Conservation (phyloP, 2,888 invertebrate species). For the Elegia similella region DNA sequence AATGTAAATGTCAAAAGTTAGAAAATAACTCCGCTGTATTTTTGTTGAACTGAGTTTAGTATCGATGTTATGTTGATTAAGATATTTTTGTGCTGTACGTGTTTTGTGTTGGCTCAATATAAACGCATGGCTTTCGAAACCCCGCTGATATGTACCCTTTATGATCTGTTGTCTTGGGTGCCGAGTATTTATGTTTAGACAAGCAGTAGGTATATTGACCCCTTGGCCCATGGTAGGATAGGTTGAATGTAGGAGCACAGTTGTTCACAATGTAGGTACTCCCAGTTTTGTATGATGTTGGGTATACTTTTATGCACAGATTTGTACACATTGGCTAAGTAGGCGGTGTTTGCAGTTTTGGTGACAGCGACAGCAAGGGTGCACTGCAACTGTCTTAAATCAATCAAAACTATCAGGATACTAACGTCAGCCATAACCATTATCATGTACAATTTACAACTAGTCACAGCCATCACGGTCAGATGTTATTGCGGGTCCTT, state of each 20-base stretch:
- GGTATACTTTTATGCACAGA: not conserved
- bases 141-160: constrained; percentile 17
- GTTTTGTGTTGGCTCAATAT: constrained; percentile 12
- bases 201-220: not conserved
- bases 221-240: not conserved
- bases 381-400: not conserved
- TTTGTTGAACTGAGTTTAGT: not conserved
- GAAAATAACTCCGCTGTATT: not conserved
- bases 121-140: constrained; percentile 24
- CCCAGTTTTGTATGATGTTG: not conserved
- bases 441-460: not conserved
- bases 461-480: not conserved
- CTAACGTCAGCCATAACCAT: no score
- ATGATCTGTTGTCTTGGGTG: not conserved
- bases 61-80: not conserved
- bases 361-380: not conserved
- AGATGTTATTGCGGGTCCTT: not conserved
- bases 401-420: not conserved
- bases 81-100: constrained; percentile 1
- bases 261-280: not conserved
- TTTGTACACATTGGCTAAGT: not conserved
- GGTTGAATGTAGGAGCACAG: not conserved
- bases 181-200: not conserved
- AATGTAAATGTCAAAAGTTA: no score
- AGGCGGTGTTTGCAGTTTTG: not conserved